Percentiles rank a stretch among this genome's conserved stretches.
Evolutionary conservation across 2,888 invertebrate genomes (phyloP).

Genomic region (Crioceris asparagi): DNA sequence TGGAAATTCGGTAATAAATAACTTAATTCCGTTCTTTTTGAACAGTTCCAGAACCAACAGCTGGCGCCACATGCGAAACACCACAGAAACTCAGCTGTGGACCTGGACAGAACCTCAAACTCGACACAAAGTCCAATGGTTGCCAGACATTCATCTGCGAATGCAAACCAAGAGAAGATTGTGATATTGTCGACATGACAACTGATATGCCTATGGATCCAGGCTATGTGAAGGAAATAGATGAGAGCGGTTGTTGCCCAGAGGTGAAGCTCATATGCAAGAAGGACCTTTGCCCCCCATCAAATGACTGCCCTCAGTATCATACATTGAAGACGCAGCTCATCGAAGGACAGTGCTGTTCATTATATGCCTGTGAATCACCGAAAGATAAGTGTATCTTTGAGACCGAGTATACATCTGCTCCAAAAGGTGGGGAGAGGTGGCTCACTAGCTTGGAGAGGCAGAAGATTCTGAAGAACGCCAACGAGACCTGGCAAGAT

Average conservation of each 20-base stretch:
- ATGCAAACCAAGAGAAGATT: slow-evolving; percentile 62
- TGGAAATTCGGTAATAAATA: slow-evolving; percentile 1
- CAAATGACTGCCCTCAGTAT: slow-evolving; percentile 49
- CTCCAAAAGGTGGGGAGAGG: slow-evolving; percentile 46
- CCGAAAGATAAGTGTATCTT: slow-evolving; percentile 57
- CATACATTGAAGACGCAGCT: slow-evolving; percentile 37
- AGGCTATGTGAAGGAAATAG: slow-evolving; percentile 36
- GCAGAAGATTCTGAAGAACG: slow-evolving; percentile 45
- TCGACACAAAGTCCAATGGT: slow-evolving; percentile 50
- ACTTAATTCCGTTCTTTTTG: background rate
- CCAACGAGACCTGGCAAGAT: slow-evolving; percentile 54
- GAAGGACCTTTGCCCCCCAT: slow-evolving; percentile 49
- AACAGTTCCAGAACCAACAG: slow-evolving; percentile 26
- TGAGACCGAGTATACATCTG: slow-evolving; percentile 44
- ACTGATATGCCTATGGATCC: slow-evolving; percentile 41
- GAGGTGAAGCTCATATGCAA: slow-evolving; percentile 49
- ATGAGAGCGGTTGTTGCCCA: slow-evolving; percentile 64
- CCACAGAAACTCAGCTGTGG: slow-evolving; percentile 60
- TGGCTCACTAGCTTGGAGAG: slow-evolving; percentile 33
- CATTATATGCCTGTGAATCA: slow-evolving; percentile 51
- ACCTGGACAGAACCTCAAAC: slow-evolving; percentile 58
- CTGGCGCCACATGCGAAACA: slow-evolving; percentile 47
- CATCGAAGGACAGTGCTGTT: slow-evolving; percentile 48
- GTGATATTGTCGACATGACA: slow-evolving; percentile 43
- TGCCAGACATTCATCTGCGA: slow-evolving; percentile 69